Evolutionary conservation across 2,797 vertebrate genomes (phyloP), one percentile per base, ranked within the genome.

Genomic region (Neosilurus hyrtlii): DNA sequence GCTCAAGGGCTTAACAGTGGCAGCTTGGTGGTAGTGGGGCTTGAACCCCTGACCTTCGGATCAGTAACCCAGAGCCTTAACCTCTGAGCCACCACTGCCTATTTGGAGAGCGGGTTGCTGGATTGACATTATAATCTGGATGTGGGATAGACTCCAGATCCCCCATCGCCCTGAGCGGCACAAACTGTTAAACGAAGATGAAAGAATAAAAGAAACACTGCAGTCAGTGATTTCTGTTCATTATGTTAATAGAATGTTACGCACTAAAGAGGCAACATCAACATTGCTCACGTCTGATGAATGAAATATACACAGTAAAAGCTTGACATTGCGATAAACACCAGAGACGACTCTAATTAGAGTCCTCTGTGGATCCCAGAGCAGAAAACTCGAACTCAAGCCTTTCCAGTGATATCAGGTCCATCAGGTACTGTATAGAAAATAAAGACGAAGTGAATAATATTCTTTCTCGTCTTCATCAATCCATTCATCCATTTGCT

Each of bases 321-420:
- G 70, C 49, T 72, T 72, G 26, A 72, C 49, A 24, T 54, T 18
- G 70, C n/a, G 3, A 72, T 72, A 26, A 72, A 72, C 70, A 72
- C 49, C 70, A 72, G 70, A 16, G 70, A 54, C n/a, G 6, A 5
- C n/a, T 9, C 14, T 72, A 54, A 54, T 73, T 56, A 73, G 24
- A 73, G 18, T 71, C 15, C 22, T 7, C 10, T 52, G 15, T 20
- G 52, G 24, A 15, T 56, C 18, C 10, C 24, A 10, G 52, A 73
- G 52, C 71, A 26, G 71, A 73, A 56, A 73, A 54, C 49, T 0
- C 8, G 70, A 73, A 73, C 15, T 24, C 43, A 0, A 24, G 49
- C 70, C 49, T 73, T 73, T 18, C 49, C 6, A 26, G 22, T 3
- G 68, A 15, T 14, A 51, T 24, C 22, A 9, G 4, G 70, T 24